Conservation (phyloP, 2,888 invertebrate genomes). For the Hypolimnas misippus region DNA sequence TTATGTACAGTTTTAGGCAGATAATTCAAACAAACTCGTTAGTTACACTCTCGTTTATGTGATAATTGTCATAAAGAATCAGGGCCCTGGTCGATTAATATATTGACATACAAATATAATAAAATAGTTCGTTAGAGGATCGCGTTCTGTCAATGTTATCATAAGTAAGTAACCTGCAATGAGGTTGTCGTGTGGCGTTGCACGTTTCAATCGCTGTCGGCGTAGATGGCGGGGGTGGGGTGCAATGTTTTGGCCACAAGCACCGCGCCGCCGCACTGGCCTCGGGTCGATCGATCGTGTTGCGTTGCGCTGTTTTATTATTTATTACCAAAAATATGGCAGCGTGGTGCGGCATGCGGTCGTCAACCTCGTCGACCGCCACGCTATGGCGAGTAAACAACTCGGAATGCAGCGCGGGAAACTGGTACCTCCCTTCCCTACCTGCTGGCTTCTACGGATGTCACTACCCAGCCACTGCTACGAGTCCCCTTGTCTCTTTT, state of each 20-base stretch:
- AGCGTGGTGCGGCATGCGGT: constrained; percentile 74
- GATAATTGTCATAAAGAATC: no score
- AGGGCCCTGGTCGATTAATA: no score
- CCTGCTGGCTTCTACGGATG: constrained; percentile 49
- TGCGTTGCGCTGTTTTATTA: constrained; percentile 75
- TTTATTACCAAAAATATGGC: constrained; percentile 81
- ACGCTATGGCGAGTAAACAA: constrained; percentile 71
- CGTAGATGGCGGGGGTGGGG: constrained; percentile 46
- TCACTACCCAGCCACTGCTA: constrained; percentile 32
- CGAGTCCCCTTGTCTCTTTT: constrained; percentile 36
- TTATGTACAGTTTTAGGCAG: no score
- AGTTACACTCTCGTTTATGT: no score
- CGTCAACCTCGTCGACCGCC: constrained; percentile 62
- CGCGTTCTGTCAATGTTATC: constrained; percentile 5
- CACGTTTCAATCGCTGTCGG: constrained; percentile 20
- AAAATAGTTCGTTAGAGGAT: no score
- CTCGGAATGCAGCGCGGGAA: constrained; percentile 70
- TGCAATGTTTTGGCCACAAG: constrained; percentile 70
- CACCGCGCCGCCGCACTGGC: constrained; percentile 72
- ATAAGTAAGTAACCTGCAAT: constrained; percentile 33
- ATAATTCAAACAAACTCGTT: no score
- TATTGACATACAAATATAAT: no score
- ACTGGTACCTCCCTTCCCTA: constrained; percentile 57
- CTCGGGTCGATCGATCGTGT: constrained; percentile 70
- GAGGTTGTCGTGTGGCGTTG: constrained; percentile 34